These are phyloP conservation scores for Drosophila lacicola DNA, from an alignment of 2,888 invertebrate genomes.

Conservation along the genomic window DNA sequence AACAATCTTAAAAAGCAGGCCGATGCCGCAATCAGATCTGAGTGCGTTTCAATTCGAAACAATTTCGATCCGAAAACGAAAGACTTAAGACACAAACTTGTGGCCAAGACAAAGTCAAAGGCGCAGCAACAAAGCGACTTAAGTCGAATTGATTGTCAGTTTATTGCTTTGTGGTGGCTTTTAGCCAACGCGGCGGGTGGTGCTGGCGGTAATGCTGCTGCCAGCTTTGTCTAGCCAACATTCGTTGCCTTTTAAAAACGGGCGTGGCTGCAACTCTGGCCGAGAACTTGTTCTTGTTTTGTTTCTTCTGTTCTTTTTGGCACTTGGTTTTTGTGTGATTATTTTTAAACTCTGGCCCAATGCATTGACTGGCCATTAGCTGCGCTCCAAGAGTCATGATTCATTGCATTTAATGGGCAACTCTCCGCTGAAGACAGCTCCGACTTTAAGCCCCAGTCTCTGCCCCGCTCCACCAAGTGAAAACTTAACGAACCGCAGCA, in stretches of 20 bases:
- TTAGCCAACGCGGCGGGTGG: slow-evolving; percentile 40
- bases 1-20: slow-evolving; percentile 44
- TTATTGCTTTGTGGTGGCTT: slow-evolving; percentile 42
- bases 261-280: slow-evolving; percentile 64
- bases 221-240: slow-evolving; percentile 55
- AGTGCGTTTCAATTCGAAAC: slow-evolving; percentile 44
- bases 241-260: slow-evolving; percentile 21
- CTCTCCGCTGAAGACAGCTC: slow-evolving; percentile 65
- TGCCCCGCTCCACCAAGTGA: slow-evolving; percentile 16
- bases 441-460: slow-evolving; percentile 28
- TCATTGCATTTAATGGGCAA: slow-evolving; percentile 69
- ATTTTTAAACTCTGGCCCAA: slow-evolving; percentile 19
- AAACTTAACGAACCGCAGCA: slow-evolving; percentile 67
- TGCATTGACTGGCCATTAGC: slow-evolving; percentile 46
- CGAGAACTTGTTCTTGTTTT: slow-evolving; percentile 64
- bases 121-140: slow-evolving; percentile 35
- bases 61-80: slow-evolving; percentile 52
- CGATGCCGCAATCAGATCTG: slow-evolving; percentile 11
- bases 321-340: slow-evolving; percentile 23
- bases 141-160: slow-evolving; percentile 63
- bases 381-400: slow-evolving; percentile 55
- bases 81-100: slow-evolving; percentile 73
- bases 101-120: slow-evolving; percentile 57
- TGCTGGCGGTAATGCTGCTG: slow-evolving; percentile 18
- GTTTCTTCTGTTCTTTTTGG: not conserved